Percentiles rank a stretch among this genome's conserved stretches.
Evolutionary conservation across 2,797 vertebrate species (phyloP).

Genomic region (Hydrolagus colliei): DNA sequence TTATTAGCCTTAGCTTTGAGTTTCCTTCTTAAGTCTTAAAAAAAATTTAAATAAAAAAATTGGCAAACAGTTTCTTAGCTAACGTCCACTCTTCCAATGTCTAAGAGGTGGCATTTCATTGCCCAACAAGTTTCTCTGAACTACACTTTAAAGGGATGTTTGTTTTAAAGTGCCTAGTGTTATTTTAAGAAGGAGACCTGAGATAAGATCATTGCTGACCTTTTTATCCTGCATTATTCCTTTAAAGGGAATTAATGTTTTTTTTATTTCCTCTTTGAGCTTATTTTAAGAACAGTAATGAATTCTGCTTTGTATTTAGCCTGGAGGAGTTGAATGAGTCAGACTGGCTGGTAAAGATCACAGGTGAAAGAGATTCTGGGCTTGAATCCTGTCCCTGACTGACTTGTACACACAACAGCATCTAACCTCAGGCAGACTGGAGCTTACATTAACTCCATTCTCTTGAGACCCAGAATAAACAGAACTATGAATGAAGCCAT

Average conservation of each 20-base stretch:
- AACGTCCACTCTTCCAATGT: background rate
- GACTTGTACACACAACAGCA: background rate
- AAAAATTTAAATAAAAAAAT: background rate
- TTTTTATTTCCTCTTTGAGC: background rate
- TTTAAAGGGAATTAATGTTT: background rate
- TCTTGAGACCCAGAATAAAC: background rate
- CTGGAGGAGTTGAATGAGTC: background rate
- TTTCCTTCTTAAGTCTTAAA: background rate
- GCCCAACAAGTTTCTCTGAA: background rate
- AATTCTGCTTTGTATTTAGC: background rate
- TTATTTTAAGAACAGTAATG: background rate
- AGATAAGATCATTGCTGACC: background rate
- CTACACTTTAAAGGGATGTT: too few relatives aligned
- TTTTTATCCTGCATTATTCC: background rate
- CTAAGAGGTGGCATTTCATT: background rate
- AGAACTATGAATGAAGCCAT: too few relatives aligned
- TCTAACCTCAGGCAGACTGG: background rate
- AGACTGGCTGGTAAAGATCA: background rate
- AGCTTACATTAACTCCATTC: background rate
- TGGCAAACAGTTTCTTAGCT: background rate
- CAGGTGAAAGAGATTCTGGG: background rate
- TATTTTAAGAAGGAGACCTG: background rate
- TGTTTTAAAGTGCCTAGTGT: background rate
- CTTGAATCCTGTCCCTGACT: background rate
- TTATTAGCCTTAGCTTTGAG: too few relatives aligned